Evolutionary conservation across 1,140 invertebrate species (phyloP).

Genomic region (Temnothorax nylanderi): DNA sequence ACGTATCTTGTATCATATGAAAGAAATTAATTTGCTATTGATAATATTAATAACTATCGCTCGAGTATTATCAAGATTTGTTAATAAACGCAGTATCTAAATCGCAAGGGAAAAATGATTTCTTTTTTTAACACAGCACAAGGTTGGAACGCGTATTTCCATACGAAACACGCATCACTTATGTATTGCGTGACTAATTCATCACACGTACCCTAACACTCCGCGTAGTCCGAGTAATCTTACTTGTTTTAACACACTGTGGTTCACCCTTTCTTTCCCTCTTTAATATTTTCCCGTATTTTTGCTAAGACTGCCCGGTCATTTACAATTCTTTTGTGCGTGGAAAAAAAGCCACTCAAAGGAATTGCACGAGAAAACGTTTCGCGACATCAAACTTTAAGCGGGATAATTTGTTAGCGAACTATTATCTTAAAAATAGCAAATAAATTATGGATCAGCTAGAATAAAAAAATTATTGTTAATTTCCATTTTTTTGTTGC

Average conservation of each 20-base stretch:
- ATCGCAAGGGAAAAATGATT: slow-evolving; percentile 2
- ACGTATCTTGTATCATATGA: not conserved
- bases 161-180: not conserved
- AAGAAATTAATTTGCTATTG: not conserved
- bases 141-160: not conserved
- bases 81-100: not conserved
- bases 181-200: slow-evolving; percentile 48
- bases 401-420: not conserved
- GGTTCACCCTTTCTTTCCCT: not conserved
- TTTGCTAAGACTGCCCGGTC: not conserved
- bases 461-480: slow-evolving; percentile 22
- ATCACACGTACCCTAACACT: slow-evolving; percentile 31
- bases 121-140: slow-evolving; percentile 18
- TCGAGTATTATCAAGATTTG: not conserved
- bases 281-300: slow-evolving; percentile 27
- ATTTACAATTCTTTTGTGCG: slow-evolving; percentile 24
- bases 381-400: not conserved
- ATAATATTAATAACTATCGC: not conserved
- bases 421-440: slow-evolving; percentile 7
- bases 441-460: not conserved
- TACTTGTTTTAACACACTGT: slow-evolving; percentile 29
- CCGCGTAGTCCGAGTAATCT: not conserved
- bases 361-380: not conserved
- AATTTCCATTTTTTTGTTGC: slow-evolving; percentile 79
- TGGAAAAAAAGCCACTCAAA: not conserved